Conservation (phyloP, 2,888 invertebrate genomes). For the Epistrophella euchroma region DNA sequence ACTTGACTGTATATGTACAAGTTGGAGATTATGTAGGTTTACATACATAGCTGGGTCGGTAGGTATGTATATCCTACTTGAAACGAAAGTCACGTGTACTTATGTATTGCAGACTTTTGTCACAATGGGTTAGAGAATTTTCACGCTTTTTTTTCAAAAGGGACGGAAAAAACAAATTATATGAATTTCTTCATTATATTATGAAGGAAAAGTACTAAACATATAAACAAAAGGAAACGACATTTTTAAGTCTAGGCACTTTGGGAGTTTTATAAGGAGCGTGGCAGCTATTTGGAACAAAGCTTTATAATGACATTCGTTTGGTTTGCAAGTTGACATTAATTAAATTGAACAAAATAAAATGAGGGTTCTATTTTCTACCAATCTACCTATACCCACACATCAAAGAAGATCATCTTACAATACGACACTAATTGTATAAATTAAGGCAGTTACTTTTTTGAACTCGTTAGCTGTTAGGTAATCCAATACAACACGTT, state of each 20-base stretch:
- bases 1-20: constrained; percentile 48
- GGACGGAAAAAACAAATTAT: constrained; percentile 75
- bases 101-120: constrained; percentile 73
- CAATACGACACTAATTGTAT: background rate
- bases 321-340: constrained; percentile 44
- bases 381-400: background rate
- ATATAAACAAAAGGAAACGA: constrained; percentile 29
- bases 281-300: constrained; percentile 34
- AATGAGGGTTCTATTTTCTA: background rate
- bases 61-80: constrained; percentile 50
- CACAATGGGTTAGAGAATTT: constrained; percentile 76
- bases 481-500: background rate
- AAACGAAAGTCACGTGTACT: constrained; percentile 60
- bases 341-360: constrained; percentile 55
- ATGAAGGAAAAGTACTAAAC: constrained; percentile 25
- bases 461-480: background rate
- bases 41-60: no score
- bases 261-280: constrained; percentile 47
- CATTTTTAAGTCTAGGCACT: constrained; percentile 64
- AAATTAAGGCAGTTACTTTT: background rate
- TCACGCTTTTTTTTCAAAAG: constrained; percentile 73
- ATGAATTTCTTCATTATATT: constrained; percentile 63
- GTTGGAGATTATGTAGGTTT: constrained; percentile 69
- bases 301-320: constrained; percentile 56
- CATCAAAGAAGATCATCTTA: constrained; percentile 4